Conservation (phyloP, 2,888 invertebrate genomes). For the Ectropis crepuscularia region DNA sequence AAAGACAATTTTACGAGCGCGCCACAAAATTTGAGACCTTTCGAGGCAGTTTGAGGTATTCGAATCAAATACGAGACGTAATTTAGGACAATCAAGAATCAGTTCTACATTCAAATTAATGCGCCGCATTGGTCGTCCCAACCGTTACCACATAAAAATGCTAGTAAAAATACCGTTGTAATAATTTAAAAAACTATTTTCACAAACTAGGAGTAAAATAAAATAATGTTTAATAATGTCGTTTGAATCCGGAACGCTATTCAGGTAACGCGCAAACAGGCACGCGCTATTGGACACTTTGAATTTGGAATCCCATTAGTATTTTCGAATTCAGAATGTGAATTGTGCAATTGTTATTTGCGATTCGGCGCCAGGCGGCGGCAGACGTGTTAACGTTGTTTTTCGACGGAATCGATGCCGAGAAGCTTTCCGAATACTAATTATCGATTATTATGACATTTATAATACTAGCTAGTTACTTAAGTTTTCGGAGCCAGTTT, state of each 20-base stretch:
- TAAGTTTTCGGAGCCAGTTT: background rate
- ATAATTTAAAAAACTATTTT: conserved; percentile 12
- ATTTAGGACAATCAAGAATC: conserved; percentile 42
- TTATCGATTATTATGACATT: conserved; percentile 57
- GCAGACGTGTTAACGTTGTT: conserved; percentile 72
- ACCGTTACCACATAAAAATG: conserved; percentile 28
- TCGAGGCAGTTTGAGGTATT: conserved; percentile 34
- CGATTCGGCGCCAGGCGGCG: conserved; percentile 74
- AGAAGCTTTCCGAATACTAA: conserved; percentile 74
- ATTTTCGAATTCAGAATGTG: conserved; percentile 73
- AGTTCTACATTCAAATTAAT: conserved; percentile 39
- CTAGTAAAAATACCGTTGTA: conserved; percentile 18
- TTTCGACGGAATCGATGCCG: conserved; percentile 62
- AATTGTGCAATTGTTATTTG: conserved; percentile 73
- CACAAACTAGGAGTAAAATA: conserved; percentile 21
- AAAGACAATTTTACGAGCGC: conserved; percentile 58
- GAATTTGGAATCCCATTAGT: conserved; percentile 69
- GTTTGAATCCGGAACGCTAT: conserved; percentile 63
- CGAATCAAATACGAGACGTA: conserved; percentile 46
- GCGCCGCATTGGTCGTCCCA: conserved; percentile 29
- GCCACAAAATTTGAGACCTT: conserved; percentile 38
- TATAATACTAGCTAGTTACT: conserved; percentile 30
- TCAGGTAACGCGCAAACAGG: conserved; percentile 55
- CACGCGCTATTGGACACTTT: conserved; percentile 65
- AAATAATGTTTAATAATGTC: conserved; percentile 48